These are phyloP conservation scores for Brachyistius frenatus DNA, from an alignment of 2,113 vertebrate genomes.

Conservation along the genomic window DNA sequence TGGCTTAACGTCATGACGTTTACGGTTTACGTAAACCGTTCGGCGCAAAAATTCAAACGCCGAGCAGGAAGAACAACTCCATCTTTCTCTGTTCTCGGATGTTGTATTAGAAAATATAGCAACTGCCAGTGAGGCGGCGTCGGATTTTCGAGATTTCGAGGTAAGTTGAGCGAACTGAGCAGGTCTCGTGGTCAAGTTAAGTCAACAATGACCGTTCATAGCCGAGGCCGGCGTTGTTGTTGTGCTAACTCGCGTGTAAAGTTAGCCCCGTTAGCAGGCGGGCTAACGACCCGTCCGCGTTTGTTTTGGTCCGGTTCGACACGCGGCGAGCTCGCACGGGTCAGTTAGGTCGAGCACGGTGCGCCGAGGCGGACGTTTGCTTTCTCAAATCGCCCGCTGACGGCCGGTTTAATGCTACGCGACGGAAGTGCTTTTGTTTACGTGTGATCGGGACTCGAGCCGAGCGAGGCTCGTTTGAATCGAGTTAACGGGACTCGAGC, in stretches of 20 bases:
- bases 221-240: conserved; percentile 28
- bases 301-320: no score
- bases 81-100: not conserved
- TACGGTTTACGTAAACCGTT: conserved; percentile 73
- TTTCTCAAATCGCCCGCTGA: no score
- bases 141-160: conserved; percentile 5
- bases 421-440: no score
- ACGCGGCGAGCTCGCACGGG: no score
- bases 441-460: no score
- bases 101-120: not conserved
- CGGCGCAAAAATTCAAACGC: conserved; percentile 87
- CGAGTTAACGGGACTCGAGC: no score
- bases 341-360: no score
- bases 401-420: no score
- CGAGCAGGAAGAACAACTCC: conserved; percentile 34
- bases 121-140: rapidly evolving
- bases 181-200: not conserved
- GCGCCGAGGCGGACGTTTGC: no score
- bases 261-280: no score
- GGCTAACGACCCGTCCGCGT: no score
- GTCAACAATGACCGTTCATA: not conserved
- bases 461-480: no score
- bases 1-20: conserved; percentile 60
- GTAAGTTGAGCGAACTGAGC: not conserved
- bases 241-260: conserved; percentile 26